Evolutionary conservation across 2,113 vertebrate species (phyloP).

Genomic region (Lagopus muta): DNA sequence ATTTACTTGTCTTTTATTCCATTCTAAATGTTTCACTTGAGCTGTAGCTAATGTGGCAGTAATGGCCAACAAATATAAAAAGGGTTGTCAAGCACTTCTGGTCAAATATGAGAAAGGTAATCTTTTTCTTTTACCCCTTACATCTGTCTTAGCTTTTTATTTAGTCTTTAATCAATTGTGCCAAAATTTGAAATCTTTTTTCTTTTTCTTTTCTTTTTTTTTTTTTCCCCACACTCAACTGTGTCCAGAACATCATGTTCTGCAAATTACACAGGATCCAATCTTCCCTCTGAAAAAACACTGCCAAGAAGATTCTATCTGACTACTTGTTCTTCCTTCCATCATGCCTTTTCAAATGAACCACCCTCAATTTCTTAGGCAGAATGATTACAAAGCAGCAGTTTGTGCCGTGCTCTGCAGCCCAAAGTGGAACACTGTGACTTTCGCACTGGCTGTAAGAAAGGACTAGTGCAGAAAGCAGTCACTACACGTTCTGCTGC

Average conservation of each 20-base stretch:
- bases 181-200: background rate
- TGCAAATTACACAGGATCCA: background rate
- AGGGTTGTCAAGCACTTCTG: background rate
- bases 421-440: background rate
- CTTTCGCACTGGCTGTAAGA: background rate
- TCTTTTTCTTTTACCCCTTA: background rate
- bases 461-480: background rate
- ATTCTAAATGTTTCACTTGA: background rate
- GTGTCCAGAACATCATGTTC: background rate
- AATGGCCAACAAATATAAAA: background rate
- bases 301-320: background rate
- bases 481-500: background rate
- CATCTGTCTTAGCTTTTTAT: background rate
- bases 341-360: background rate
- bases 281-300: background rate
- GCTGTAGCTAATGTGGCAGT: background rate
- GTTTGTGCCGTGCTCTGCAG: fast-evolving
- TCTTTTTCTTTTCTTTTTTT: background rate
- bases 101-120: background rate
- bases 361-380: background rate
- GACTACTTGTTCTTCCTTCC: background rate
- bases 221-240: background rate
- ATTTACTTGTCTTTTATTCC: background rate
- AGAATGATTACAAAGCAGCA: background rate
- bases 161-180: background rate